These are phyloP conservation scores for Benitochromis conjunctus DNA, from an alignment of 2,113 vertebrate species.

Conservation along the genomic window DNA sequence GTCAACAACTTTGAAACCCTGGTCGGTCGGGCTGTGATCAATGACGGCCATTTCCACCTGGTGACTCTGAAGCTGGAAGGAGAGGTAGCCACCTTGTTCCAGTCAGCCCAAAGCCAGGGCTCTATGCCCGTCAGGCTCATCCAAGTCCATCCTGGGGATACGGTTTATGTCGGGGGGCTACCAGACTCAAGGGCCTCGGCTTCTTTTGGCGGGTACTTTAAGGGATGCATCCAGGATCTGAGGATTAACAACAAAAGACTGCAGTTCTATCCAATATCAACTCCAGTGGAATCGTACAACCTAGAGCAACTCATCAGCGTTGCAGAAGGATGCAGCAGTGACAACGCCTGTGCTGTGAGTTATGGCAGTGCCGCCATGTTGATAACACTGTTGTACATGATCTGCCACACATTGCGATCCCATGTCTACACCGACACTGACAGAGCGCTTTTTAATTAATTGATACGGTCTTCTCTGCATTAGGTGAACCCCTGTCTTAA, in stretches of 20 bases:
- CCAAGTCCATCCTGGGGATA: slow-evolving; percentile 62
- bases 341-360: slow-evolving; percentile 83
- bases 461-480: background rate
- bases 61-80: slow-evolving; percentile 78
- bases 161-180: slow-evolving; percentile 82
- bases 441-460: background rate
- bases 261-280: slow-evolving; percentile 81
- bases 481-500: slow-evolving; percentile 85
- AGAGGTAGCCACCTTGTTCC: slow-evolving; percentile 67
- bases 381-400: background rate
- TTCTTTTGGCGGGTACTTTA: slow-evolving; percentile 80
- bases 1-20: slow-evolving; percentile 71
- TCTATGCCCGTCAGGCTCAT: slow-evolving; percentile 62
- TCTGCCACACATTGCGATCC: too few relatives aligned
- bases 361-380: background rate
- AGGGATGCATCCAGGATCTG: slow-evolving; percentile 89
- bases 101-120: slow-evolving; percentile 75
- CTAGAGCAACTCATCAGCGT: slow-evolving; percentile 71
- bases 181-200: slow-evolving; percentile 70
- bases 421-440: background rate
- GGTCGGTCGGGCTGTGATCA: slow-evolving; percentile 51
- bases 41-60: slow-evolving; percentile 81
- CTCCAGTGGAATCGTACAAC: slow-evolving; percentile 31
- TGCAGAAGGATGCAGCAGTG: slow-evolving; percentile 76
- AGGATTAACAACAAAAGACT: slow-evolving; percentile 77